These are phyloP conservation scores for Acronicta alni DNA, from an alignment of 2,888 invertebrate genomes.

Conservation along the genomic window DNA sequence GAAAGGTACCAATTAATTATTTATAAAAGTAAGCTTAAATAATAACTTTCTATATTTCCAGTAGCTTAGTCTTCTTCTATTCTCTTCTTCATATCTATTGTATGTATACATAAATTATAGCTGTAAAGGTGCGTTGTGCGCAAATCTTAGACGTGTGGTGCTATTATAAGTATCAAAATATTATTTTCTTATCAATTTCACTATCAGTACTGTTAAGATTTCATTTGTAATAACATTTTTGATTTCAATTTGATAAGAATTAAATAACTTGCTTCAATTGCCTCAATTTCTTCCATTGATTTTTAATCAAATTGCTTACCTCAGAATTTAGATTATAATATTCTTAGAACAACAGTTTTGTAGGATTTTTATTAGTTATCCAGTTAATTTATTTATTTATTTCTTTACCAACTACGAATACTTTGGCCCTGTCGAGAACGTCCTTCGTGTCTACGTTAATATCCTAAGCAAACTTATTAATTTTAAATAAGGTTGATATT, in stretches of 20 bases:
- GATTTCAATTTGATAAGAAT: background rate
- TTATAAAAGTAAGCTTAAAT: conserved; percentile 40
- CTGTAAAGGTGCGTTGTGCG: conserved; percentile 45
- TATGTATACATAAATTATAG: conserved; percentile 45
- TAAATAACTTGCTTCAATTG: conserved; percentile 20
- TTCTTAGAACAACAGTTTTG: conserved; percentile 1
- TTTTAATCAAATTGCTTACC: conserved; percentile 33
- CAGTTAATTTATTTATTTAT: conserved; percentile 2
- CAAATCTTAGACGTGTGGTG: conserved; percentile 79
- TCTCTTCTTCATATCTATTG: conserved; percentile 70
- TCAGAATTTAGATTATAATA: conserved; percentile 18
- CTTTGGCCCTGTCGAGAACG: conserved; percentile 76
- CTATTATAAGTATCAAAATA: conserved; percentile 67
- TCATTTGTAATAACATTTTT: background rate
- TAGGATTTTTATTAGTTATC: conserved; percentile 4
- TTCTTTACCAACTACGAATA: conserved; percentile 25
- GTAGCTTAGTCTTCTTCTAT: conserved; percentile 56
- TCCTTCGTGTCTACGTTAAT: conserved; percentile 63
- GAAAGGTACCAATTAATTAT: conserved; percentile 57
- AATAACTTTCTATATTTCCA: conserved; percentile 61
- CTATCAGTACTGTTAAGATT: conserved; percentile 2
- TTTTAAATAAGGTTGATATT: conserved; percentile 43
- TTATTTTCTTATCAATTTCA: conserved; percentile 21
- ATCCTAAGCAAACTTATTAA: conserved; percentile 46
- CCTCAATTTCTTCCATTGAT: conserved; percentile 31